Base-by-base conservation (phyloP, 2,888 invertebrate genomes). In the Smittia aterrima region DNA sequence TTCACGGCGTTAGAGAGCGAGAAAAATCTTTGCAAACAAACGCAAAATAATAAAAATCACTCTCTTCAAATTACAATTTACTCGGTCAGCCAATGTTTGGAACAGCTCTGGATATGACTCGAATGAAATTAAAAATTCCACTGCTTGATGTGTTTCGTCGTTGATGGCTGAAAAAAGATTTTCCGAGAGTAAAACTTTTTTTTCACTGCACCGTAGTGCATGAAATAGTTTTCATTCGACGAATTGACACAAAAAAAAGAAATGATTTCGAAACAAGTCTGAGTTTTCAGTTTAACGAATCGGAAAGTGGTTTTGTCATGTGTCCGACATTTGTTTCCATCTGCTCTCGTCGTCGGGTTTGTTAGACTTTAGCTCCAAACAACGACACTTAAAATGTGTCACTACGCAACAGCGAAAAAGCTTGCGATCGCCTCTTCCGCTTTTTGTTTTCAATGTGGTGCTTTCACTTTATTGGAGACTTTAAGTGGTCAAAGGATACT, bases 71-170 rank as follows among this genome's bases (percentile, higher is more conserved):
- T 47, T 47, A 47, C 16, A 22, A 58, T 13, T 20, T 58, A 58
- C 58, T 22, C 13, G 58, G 20, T n/a, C 22, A 58, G 22, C 4
- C 58, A 22, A 22, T 27, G 70, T 20, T 54, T 54, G n/a, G 27
- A 71, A n/a, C 54, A 27, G 32, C 41, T 53, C 70, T 71, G 70
- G 27, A 53, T 71, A 11, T 54, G 70, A 53, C 70, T 13, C 27
- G 54, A 71, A 71, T 53, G 24, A 54, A 71, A 71, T 71, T 54
- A 71, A 71, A 71, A 53, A 22, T 53, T 71, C 53, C 54, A 32
- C 70, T 32, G 18, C 53, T 53, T n/a, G 22, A 62, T 62, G 18
- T 18, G 53, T 4, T 62, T 11, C 13, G 3, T 22, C 18, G 22
- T 16, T 11, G 22, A 62, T 22, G 62, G 16, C 22, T 7, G 13